Base-by-base conservation (phyloP, 2,113 vertebrate genomes). In the Proterorhinus semilunaris region DNA sequence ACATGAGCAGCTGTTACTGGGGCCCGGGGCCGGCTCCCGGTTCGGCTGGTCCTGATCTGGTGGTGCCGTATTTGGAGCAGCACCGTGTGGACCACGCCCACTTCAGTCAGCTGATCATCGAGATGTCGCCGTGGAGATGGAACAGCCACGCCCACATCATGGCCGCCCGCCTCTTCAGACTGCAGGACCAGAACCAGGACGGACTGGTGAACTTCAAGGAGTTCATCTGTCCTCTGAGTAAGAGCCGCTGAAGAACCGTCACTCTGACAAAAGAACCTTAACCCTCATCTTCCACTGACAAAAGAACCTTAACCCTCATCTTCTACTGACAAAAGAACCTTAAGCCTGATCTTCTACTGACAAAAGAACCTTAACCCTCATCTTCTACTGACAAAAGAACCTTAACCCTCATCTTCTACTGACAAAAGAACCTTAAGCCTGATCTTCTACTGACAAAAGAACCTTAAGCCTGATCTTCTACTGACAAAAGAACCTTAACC, bases 171-270 rank as follows among this genome's bases (percentile, higher is more conserved):
- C 92, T 98, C 85, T 99, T 99, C 90, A 93, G 96, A 8, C 92
- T 98, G 3, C 92, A 98, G 71, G 97, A 98, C 72, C 88, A 92
- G 66, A 97, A 99, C 92, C 94, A 90, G 75, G 97, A 98, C 62
- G 91, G 93, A 0, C 95, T 99, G 58, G 96, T 99, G 89, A 99
- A 98, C 92, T 99, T 99, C 87, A 98, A 98, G 85, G 97, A 99
- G 85, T 98, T 99, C 3, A 95, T 97, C 82, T 96, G 92, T 0
- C 97, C 96, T 16, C 95, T 99, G 75, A 98, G 98, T 98, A 58
- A 91, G 92, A 80, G 55, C 17, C 13, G 9, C 43, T n/a, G 6
- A 36, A 17, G 42, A 6, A 10, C 10, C 6, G 15, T 57, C 2
- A 36, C 27, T 36, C 27, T 36, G 27, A 36, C 27, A 36, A 36